Percentiles rank a stretch among this genome's conserved stretches.
phyloP scores from a whole-genome alignment of 2,113 vertebrate genomes.

The Bos javanicus region DNA sequence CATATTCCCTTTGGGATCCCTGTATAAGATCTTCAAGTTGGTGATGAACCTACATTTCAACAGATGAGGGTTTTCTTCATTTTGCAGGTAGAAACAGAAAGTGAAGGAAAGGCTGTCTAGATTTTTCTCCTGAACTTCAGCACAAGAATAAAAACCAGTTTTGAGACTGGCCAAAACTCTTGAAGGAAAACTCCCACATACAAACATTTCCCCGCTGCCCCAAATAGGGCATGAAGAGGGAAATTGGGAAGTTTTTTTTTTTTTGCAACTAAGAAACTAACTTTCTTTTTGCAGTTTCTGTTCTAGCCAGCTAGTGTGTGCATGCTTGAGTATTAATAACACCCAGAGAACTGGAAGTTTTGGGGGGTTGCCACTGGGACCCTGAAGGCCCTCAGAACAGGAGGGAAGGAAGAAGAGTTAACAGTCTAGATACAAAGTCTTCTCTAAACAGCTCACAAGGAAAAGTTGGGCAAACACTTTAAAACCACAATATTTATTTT shows the following conservation, averaged over 20 bases:
- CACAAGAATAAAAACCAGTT: neutral
- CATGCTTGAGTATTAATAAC: constrained; percentile 34
- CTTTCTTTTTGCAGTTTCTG: constrained; percentile 17
- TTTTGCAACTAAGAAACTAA: neutral
- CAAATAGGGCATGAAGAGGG: neutral
- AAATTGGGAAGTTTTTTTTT: neutral
- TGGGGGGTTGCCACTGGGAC: neutral
- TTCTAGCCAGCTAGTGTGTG: neutral
- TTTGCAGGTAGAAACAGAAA: constrained; percentile 39
- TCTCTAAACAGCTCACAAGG: constrained; percentile 57
- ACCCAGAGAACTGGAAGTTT: neutral
- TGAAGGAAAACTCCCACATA: neutral
- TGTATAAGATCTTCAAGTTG: neutral
- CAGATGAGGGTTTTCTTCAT: constrained; percentile 8
- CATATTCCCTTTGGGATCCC: neutral
- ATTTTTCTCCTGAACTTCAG: constrained; percentile 24
- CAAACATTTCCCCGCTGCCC: neutral
- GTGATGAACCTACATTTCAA: neutral
- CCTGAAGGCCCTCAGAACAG: neutral
- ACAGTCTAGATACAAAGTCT: constrained; percentile 20
- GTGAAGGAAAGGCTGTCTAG: constrained; percentile 1
- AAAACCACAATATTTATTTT: constrained; percentile 69
- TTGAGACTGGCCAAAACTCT: neutral
- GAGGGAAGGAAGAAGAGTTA: neutral
- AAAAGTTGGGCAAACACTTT: constrained; percentile 47